A percentile compares a stretch with the other conserved stretches of the same genome.
These are phyloP conservation scores for Philaethria dido DNA, from an alignment of 2,888 invertebrate genomes.

Conservation along the genomic window DNA sequence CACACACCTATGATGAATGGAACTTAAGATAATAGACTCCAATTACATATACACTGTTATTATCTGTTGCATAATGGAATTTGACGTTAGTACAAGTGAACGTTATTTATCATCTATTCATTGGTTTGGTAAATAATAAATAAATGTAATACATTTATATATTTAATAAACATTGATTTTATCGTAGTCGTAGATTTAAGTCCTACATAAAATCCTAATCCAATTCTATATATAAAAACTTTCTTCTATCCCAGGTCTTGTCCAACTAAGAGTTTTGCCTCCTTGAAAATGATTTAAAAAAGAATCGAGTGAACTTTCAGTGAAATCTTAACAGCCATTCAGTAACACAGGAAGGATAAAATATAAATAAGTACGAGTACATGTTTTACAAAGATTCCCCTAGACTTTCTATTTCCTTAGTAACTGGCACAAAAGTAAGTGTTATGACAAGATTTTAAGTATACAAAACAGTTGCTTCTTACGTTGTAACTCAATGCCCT, in stretches of 20 bases:
- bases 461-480: not conserved
- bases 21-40: constrained; percentile 31
- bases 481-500: constrained; percentile 22
- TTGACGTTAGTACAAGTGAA: constrained; percentile 15
- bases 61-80: constrained; percentile 32
- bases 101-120: constrained; percentile 19
- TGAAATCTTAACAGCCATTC: too few species aligned
- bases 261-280: too few species aligned
- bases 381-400: too few species aligned
- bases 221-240: too few species aligned
- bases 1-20: constrained; percentile 28
- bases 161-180: not conserved
- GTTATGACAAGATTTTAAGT: not conserved
- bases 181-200: not conserved
- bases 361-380: too few species aligned
- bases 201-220: too few species aligned
- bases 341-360: too few species aligned
- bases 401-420: not conserved
- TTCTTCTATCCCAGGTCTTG: too few species aligned
- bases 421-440: not conserved
- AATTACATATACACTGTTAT: constrained; percentile 30
- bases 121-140: constrained; percentile 13
- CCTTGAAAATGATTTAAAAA: too few species aligned
- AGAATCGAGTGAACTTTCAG: too few species aligned
- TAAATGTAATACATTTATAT: not conserved